Base-by-base conservation (phyloP, 2,797 vertebrate species). In the Lepus oiostolus region DNA sequence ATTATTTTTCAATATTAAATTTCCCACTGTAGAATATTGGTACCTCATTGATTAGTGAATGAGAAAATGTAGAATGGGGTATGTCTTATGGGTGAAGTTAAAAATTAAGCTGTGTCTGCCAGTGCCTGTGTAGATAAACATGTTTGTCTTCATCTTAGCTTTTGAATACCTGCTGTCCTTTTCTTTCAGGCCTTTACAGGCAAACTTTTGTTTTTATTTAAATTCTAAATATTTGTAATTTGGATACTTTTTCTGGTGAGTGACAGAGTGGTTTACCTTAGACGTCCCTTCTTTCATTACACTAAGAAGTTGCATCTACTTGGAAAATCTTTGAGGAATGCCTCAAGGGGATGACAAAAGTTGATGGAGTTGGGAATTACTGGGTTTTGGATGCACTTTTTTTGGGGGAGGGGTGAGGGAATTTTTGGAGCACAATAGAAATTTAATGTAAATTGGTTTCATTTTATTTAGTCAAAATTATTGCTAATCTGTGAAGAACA, bases 171-270 rank as follows among this genome's bases (percentile, higher is more conserved):
- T 98, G 98, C 98, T 98, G 96, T 97, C 97, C 97, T 98, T 98
- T 98, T 97, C 98, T 97, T 98, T 98, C 89, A 95, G 97, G 98
- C 98, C 98, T 99, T 98, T 98, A 98, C 98, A 98, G 98, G 98
- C 96, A 97, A 98, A 98, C 91, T 98, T 97, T 95, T 98, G 97
- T 97, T 98, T 98, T 99, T 98, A 98, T 99, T 99, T 99, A 98
- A 99, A 98, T 98, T 98, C 98, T 98, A 98, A 98, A 98, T 98
- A 98, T 98, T 98, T 98, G 98, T 98, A 96, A 98, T 98, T 98
- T 97, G 98, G 98, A 98, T 98, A 97, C 93, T 97, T 98, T 97
- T 98, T 98, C 97, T 98, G 94, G 92, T 65, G 28, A 98, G 95
- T 96, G 96, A 95, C 93, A 97, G 90, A 95, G 75, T 92, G 95